Evolutionary conservation across 2,113 vertebrate species (phyloP), one percentile per base, ranked within the genome.

Genomic region (Xenus cinereus): DNA sequence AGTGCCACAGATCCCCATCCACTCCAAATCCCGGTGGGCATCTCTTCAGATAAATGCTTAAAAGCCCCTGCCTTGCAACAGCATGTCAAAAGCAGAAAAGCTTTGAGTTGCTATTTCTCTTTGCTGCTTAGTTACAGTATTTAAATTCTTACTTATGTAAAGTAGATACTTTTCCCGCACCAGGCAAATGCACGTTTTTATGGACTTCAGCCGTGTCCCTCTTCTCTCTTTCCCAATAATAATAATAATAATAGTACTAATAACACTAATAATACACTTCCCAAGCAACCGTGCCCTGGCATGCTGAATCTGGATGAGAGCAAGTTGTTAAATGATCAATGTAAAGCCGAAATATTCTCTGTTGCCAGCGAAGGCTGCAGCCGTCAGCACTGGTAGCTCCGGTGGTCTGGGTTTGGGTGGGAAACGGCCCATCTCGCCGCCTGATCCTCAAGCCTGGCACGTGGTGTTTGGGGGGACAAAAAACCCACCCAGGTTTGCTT

Each of bases 361-460:
- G 4, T 8, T 43, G 37, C 63, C 50, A 37, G 0, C 3, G 41
- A 17, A 22, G 64, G 35, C 12, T 21, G 39, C 5, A 24, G 50
- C 12, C 3, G 2, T 11, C 15, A 10, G 24, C 4, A 0, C 22
- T 16, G 66, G 57, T 50, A 26, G 43, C 50, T 75, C 71, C 71
- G 51, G 37, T 1, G 10, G 16, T 15, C 30, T 60, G 74, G 43
- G 15, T 27, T 77, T 84, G 0, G 0, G 35, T 15, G 28, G 48
- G 78, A 56, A 62, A 54, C 22, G 22, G 60, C 79, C 64, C 37
- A 5, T 63, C 37, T 14, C 4, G 62, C 37, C n/a, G 33, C 30
- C 57, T 48, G n/a, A 18, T 39, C 56, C 39, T 32, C 0, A 0
- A 57, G 23, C 23, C 46, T 56, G 22, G 7, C 8, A 2, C 8